phyloP scores from a whole-genome alignment of 2,888 invertebrate genomes.

The Platypus cylindrus region DNA sequence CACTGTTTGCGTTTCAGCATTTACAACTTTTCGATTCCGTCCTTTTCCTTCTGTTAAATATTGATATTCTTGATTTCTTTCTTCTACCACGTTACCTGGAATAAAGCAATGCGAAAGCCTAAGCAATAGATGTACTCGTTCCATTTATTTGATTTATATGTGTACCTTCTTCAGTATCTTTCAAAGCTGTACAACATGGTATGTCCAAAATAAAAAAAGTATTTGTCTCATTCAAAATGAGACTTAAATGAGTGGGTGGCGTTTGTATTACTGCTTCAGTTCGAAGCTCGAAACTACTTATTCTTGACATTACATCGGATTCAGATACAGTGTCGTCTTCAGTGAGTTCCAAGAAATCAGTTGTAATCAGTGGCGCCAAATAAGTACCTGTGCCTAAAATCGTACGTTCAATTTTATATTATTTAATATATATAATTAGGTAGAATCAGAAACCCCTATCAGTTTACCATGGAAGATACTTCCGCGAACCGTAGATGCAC shows the following conservation, averaged over 20 bases:
- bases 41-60: conserved; percentile 55
- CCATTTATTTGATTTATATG: too few species aligned
- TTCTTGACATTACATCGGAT: background rate
- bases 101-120: background rate
- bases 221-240: conserved; percentile 54
- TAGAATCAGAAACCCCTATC: background rate
- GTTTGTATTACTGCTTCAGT: conserved; percentile 5
- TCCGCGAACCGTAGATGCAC: conserved; percentile 4
- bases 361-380: background rate
- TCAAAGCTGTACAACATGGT: conserved; percentile 48
- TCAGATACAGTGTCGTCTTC: background rate
- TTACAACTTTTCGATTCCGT: conserved; percentile 49
- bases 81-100: conserved; percentile 36
- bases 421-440: too few species aligned
- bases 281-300: too few species aligned
- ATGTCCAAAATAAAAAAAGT: conserved; percentile 51
- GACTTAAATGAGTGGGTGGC: conserved; percentile 45
- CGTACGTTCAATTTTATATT: background rate
- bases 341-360: conserved; percentile 1
- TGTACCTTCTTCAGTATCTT: conserved; percentile 41
- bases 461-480: conserved; percentile 7
- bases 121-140: background rate
- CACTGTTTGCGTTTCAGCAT: conserved; percentile 59
- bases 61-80: conserved; percentile 53
- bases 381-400: conserved; percentile 1